Evolutionary conservation across 2,797 vertebrate species (phyloP).

Genomic region (Florisuga fusca): DNA sequence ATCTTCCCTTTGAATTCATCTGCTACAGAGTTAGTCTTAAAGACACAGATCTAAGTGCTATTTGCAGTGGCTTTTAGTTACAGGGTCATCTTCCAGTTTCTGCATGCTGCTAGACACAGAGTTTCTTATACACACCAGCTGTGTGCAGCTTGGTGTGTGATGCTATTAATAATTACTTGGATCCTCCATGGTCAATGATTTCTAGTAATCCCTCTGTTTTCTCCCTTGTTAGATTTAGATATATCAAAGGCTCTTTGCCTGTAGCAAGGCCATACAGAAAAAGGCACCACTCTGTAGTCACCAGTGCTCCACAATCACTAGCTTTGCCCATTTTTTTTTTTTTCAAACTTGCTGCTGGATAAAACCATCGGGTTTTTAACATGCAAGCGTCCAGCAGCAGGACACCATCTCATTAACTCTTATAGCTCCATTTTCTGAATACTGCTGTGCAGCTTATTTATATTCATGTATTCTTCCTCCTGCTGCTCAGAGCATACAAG

Average conservation of each 20-base stretch:
- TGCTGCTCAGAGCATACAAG: constrained; percentile 65
- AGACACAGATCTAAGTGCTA: not conserved
- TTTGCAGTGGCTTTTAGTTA: not conserved
- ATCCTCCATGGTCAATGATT: not conserved
- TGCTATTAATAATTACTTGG: not conserved
- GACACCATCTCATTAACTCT: constrained; percentile 72
- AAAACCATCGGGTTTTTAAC: constrained; percentile 61
- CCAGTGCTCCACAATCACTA: not conserved
- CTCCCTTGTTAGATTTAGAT: not conserved
- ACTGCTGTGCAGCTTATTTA: constrained; percentile 54
- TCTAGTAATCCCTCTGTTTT: constrained; percentile 5
- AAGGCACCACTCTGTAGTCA: not conserved
- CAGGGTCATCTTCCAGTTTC: not conserved
- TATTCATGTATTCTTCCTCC: constrained; percentile 74
- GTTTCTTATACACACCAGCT: not conserved
- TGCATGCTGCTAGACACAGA: not conserved
- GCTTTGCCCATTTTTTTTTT: constrained; percentile 17
- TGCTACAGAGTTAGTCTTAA: not conserved
- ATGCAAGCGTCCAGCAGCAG: constrained; percentile 42
- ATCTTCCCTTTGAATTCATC: not conserved
- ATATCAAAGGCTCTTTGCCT: not conserved
- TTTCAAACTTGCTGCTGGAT: constrained; percentile 42
- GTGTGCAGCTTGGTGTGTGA: not conserved
- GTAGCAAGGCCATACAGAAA: not conserved
- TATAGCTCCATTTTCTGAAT: constrained; percentile 39